Conservation (phyloP, 2,888 invertebrate genomes). For the Pandemis cinnamomeana region DNA sequence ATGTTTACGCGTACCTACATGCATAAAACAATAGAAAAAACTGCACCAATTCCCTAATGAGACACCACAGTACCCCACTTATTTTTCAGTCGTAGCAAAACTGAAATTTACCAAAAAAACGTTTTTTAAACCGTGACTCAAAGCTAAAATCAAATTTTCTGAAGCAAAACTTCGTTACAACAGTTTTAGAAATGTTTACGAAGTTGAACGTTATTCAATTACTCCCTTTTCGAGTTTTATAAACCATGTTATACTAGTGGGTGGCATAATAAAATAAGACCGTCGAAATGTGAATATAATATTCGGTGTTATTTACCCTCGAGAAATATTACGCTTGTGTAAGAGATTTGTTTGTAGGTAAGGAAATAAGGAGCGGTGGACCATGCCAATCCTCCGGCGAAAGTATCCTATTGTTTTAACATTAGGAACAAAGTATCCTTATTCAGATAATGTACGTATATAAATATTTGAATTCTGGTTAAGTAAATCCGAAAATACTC, state of each 20-base stretch:
- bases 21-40: neutral
- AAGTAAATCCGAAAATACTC: neutral
- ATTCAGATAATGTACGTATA: neutral
- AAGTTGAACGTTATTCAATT: constrained; percentile 62
- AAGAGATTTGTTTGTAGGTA: constrained; percentile 7
- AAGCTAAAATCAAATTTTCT: constrained; percentile 58
- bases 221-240: constrained; percentile 52
- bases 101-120: neutral
- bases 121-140: constrained; percentile 38
- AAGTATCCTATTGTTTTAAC: constrained; percentile 16
- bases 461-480: neutral
- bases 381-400: neutral
- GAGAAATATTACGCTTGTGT: constrained; percentile 1
- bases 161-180: constrained; percentile 56
- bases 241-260: constrained; percentile 49
- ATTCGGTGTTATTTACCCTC: constrained; percentile 13
- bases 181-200: constrained; percentile 57
- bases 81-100: neutral
- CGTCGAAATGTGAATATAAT: constrained; percentile 23
- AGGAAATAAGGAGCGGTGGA: neutral
- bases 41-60: neutral
- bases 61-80: neutral
- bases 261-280: constrained; percentile 44
- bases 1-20: neutral
- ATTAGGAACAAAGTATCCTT: neutral